Evolutionary conservation across 2,797 vertebrate genomes (phyloP), one percentile per base, ranked within the genome.

Genomic region (Neosalanx taihuensis): DNA sequence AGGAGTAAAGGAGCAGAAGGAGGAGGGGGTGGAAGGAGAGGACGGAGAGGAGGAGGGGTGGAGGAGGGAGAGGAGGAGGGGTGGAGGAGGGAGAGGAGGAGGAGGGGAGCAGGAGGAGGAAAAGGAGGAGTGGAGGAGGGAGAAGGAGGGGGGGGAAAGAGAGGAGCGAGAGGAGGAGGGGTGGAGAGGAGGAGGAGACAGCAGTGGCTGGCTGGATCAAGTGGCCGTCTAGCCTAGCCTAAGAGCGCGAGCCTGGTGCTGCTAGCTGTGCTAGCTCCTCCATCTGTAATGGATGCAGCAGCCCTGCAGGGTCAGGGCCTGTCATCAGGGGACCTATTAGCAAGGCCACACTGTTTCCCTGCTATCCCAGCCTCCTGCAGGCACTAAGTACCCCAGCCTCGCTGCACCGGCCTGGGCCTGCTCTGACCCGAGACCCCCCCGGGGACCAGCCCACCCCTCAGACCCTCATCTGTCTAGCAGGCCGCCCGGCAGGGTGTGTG

Each of bases 311-410:
- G 91, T 92, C 90, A 91, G 83, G 76, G 79, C 78, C 56, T 79
- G 75, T 74, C 76, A 85, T 89, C 92, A 85, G 67, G 88, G 89
- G 91, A 91, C 83, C 89, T 87, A 90, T 93, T 93, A 92, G 86
- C 65, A 71, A 83, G 77, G 80, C 82, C 77, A 72, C 67, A 72
- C 64, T 72, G 64, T 37, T 17, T 71, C 84, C 71, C 80, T 72
- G 60, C 66, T 75, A 53, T 60, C 77, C 78, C 75, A 74, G 41
- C 15, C 74, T 89, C 79, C 89, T 85, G 85, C 83, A 79, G 84
- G 78, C 77, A 70, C 79, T 76, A 81, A 75, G 74, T 74, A 75
- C 79, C 84, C 74, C 79, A 73, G 81, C 64, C n/a, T 77, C 58
- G 73, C 71, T 49, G 79, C 79, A 81, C 37, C 82, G 83, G 79